These are phyloP conservation scores for human DNA, from an alignment of 2,113 vertebrate genomes.

Conservation along the genomic window DNA sequence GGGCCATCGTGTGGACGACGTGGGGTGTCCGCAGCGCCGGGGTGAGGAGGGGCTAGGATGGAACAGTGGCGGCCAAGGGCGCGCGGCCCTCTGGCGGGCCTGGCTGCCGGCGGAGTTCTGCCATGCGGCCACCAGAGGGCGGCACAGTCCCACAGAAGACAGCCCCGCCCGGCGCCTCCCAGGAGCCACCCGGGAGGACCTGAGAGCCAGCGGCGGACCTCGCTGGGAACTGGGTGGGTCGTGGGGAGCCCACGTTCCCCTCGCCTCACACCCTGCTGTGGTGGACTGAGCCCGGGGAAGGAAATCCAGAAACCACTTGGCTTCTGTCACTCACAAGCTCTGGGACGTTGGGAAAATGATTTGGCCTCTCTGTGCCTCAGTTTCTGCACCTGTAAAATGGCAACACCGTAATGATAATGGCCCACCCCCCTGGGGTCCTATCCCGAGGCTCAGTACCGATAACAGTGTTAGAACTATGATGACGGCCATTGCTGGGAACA, in stretches of 20 bases:
- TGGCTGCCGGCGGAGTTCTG: fast-evolving
- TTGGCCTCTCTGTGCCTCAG: background rate
- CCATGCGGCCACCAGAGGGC: conserved; percentile 76
- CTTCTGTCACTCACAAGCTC: background rate
- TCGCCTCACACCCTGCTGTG: fast-evolving
- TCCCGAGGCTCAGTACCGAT: fast-evolving
- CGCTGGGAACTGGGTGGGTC: fast-evolving
- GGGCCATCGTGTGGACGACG: fast-evolving
- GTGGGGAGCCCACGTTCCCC: fast-evolving
- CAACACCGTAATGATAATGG: fast-evolving
- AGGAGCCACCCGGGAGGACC: fast-evolving
- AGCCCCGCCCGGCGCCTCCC: fast-evolving
- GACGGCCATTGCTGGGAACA: too few relatives aligned
- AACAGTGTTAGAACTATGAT: too few relatives aligned
- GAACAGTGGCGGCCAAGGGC: fast-evolving
- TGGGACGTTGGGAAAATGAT: background rate
- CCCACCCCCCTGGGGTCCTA: background rate
- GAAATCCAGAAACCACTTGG: background rate
- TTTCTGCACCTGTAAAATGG: background rate
- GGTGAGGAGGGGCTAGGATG: fast-evolving
- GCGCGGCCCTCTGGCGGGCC: fast-evolving
- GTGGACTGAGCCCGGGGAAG: background rate
- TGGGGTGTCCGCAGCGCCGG: background rate
- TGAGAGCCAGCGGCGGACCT: fast-evolving
- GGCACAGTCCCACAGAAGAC: conserved; percentile 71